Evolutionary conservation across 2,113 vertebrate genomes (phyloP).

Genomic region (Hyla sarda): DNA sequence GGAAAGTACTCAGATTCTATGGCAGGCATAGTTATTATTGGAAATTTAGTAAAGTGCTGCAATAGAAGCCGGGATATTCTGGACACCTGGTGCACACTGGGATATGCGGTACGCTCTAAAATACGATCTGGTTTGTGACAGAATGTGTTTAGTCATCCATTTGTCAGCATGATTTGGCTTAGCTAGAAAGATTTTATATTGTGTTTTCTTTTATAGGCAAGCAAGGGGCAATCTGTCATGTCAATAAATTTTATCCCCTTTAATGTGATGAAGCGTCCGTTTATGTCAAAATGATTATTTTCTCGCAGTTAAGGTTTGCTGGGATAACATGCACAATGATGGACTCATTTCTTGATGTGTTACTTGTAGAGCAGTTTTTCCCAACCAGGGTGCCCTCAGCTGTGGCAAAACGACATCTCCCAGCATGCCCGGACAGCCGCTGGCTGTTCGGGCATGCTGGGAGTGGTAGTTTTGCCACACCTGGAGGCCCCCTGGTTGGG

Average conservation of each 20-base stretch:
- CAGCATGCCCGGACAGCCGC: too few species aligned
- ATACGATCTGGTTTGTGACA: background rate
- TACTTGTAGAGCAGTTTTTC: too few species aligned
- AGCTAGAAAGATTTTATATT: conserved; percentile 9
- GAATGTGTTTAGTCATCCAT: conserved; percentile 26
- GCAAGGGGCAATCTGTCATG: conserved; percentile 34
- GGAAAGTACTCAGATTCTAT: background rate
- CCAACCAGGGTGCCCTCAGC: too few species aligned
- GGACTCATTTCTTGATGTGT: background rate
- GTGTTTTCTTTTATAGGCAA: background rate
- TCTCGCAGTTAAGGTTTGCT: background rate
- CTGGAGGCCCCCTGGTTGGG: too few species aligned
- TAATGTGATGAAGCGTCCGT: conserved; percentile 36
- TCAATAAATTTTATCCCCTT: conserved; percentile 16
- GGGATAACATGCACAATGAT: background rate
- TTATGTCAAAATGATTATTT: conserved; percentile 9
- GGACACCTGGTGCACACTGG: background rate
- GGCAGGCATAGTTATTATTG: background rate
- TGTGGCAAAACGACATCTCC: too few species aligned
- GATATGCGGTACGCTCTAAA: background rate
- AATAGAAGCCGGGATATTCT: background rate
- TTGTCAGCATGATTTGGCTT: conserved; percentile 26
- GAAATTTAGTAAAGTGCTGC: background rate
- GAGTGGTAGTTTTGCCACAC: too few species aligned
- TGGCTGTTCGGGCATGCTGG: too few species aligned